A percentile compares a stretch with the other conserved stretches of the same genome.
phyloP scores from a whole-genome alignment of 2,113 vertebrate species.

The Empidonax traillii region DNA sequence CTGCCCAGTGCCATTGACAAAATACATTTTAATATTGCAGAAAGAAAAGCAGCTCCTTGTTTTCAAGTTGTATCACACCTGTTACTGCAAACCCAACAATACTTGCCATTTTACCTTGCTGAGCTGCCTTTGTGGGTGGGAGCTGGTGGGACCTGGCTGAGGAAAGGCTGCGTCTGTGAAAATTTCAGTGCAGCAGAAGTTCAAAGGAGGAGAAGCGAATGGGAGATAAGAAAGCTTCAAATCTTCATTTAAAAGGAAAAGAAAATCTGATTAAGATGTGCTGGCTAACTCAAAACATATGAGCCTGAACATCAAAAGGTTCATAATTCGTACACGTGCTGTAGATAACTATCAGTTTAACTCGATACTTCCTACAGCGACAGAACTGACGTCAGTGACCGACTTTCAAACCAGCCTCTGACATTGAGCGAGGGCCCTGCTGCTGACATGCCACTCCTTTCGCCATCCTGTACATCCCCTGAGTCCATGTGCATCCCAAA shows the following conservation, averaged over 20 bases:
- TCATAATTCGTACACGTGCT: conserved; percentile 23
- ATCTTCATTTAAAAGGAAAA: conserved; percentile 39
- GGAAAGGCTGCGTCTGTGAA: background rate
- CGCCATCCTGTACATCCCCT: background rate
- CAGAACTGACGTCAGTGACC: conserved; percentile 44
- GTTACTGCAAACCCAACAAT: background rate
- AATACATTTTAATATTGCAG: background rate
- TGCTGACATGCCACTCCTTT: background rate
- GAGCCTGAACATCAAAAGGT: conserved; percentile 58
- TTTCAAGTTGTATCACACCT: background rate
- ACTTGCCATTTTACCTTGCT: background rate
- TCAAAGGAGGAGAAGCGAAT: conserved; percentile 27
- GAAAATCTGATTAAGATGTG: conserved; percentile 63
- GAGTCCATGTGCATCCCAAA: rapidly evolving
- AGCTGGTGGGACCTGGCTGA: background rate
- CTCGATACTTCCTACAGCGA: conserved; percentile 53
- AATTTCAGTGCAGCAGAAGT: background rate
- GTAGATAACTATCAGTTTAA: conserved; percentile 69
- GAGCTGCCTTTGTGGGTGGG: background rate
- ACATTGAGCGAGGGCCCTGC: background rate
- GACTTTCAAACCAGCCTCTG: conserved; percentile 10
- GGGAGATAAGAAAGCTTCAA: conserved; percentile 53
- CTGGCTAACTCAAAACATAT: conserved; percentile 57
- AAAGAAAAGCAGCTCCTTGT: background rate
- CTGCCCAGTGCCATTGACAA: background rate